Evolutionary conservation across 2,797 vertebrate species (phyloP).

Genomic region (Salarias fasciatus): DNA sequence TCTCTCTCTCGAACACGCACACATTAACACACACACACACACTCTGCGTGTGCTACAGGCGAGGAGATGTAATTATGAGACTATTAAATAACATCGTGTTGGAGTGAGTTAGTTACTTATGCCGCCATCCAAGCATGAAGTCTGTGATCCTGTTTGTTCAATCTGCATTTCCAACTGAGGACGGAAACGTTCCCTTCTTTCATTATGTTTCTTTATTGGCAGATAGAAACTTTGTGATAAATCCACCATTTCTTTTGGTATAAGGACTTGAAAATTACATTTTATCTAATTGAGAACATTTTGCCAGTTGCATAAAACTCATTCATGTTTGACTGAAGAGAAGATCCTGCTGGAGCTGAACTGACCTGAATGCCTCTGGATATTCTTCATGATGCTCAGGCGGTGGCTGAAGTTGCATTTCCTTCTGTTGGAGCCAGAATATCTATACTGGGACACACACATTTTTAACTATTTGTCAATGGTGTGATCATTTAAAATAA

Average conservation of each 20-base stretch:
- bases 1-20: constrained; percentile 18
- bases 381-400: background rate
- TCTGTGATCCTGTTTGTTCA: constrained; percentile 10
- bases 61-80: constrained; percentile 36
- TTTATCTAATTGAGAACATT: constrained; percentile 5
- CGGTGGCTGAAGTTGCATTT: constrained; percentile 3
- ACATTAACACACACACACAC: constrained; percentile 36
- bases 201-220: constrained; percentile 20
- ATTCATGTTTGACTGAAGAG: constrained; percentile 12
- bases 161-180: constrained; percentile 17
- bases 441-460: constrained; percentile 10
- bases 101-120: constrained; percentile 21
- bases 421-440: constrained; percentile 9
- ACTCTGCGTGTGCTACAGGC: constrained; percentile 27
- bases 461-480: background rate
- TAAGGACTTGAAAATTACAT: background rate
- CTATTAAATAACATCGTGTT: constrained; percentile 23
- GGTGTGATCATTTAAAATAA: background rate
- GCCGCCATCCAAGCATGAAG: constrained; percentile 6
- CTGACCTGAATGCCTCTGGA: background rate
- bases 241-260: background rate
- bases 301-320: background rate
- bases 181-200: background rate
- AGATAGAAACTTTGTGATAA: background rate
- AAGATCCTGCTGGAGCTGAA: constrained; percentile 3